Evolutionary conservation across 2,797 vertebrate species (phyloP).

Genomic region (Sebastes miniatus): DNA sequence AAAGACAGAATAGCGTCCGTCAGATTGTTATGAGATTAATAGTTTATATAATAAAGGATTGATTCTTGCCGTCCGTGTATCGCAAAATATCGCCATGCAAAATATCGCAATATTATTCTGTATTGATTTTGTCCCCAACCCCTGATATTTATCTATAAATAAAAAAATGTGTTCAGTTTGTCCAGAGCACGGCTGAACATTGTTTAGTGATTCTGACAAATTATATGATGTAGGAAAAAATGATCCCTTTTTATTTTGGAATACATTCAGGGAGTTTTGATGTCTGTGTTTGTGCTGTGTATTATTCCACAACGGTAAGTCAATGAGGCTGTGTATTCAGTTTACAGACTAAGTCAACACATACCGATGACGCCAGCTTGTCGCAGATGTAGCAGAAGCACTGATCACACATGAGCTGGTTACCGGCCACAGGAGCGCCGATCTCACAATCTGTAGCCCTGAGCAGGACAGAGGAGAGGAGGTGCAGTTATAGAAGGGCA

Average conservation of each 20-base stretch:
- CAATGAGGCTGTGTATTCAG: background rate
- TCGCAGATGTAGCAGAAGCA: conserved; percentile 92
- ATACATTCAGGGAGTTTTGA: background rate
- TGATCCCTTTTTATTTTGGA: background rate
- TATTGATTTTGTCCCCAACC: too few species aligned
- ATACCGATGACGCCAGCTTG: conserved; percentile 81
- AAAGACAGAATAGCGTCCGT: too few species aligned
- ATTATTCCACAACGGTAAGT: background rate
- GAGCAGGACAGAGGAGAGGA: conserved; percentile 16
- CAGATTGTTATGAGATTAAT: too few species aligned
- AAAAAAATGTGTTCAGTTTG: background rate
- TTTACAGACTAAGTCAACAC: background rate
- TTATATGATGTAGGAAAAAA: background rate
- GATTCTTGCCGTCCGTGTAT: too few species aligned
- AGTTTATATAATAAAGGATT: too few species aligned
- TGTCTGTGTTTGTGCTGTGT: background rate
- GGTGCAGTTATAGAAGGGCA: background rate
- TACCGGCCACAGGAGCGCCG: conserved; percentile 60
- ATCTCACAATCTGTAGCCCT: conserved; percentile 78
- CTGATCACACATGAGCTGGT: conserved; percentile 80
- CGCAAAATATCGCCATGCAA: too few species aligned
- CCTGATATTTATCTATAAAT: too few species aligned
- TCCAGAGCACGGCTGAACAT: background rate
- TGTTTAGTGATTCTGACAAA: background rate
- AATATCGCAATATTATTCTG: too few species aligned